Base-by-base conservation (phyloP, 2,888 invertebrate genomes). In the Pollenia labialis region DNA sequence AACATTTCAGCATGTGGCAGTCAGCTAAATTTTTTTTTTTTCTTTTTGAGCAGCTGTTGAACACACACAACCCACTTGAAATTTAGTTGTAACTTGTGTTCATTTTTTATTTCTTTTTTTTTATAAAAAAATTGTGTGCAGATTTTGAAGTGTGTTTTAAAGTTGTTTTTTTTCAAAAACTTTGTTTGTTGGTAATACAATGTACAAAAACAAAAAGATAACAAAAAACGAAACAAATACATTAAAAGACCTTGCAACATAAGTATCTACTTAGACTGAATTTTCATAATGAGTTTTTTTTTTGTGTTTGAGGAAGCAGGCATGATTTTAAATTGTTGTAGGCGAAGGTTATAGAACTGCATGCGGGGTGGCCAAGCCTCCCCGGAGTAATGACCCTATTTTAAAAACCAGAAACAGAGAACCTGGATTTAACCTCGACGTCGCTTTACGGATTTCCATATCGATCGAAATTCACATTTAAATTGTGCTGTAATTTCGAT, bases 61-160 rank as follows among this genome's bases (percentile, higher is more conserved):
- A 68, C 56, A 40, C n/a, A 52, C 50, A 40, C 8, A 52, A 71
- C 54, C 50, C 12, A 50, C 64, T 76, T 56, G 9, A 76, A 56
- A 66, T 66, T 76, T 11, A 16, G 23, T 44, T n/a, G 46, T 66
- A 56, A 54, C 54, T 66, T 76, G n/a, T 60, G 48, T 48, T 14
- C 60, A 16, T 74, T 74, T 9, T 48, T 74, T 58, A 23, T 74
- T 60, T 42, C 46, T 6, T 72, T 46, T 7, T 48, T 58, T 46
- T 75, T 50, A 6, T 10, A 23, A 14, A 60, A 32, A 62, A 62
- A 50, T 48, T 7, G 42, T 62, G n/a, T 62, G 42, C 74, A 62
- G 18, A 75, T 12, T 75, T 48, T 14, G 12, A 50, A 75, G 40
- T 75, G 50, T 64, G 12, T 42, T 75, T 18, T 23, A 16, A 9